phyloP scores from a whole-genome alignment of 2,888 invertebrate species.

The Gortyna flavago region DNA sequence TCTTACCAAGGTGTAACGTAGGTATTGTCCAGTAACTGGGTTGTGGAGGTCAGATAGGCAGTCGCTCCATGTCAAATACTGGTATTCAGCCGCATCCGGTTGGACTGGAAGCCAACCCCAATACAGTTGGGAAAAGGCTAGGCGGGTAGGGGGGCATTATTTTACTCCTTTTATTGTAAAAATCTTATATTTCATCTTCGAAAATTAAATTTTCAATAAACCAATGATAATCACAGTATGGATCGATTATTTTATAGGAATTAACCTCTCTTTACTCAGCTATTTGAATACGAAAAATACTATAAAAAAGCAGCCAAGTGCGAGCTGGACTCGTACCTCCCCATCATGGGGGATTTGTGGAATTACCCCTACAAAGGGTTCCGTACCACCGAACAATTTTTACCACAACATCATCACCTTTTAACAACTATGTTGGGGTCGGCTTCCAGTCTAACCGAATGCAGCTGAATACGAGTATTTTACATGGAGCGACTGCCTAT shows the following conservation, averaged over 20 bases:
- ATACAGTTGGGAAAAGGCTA: neutral
- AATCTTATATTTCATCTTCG: too few species aligned
- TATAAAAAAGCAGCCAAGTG: neutral
- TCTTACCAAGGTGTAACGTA: neutral
- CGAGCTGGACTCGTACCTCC: too few species aligned
- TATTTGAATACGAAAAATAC: too few species aligned
- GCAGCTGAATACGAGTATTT: too few species aligned
- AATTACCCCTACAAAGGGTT: neutral
- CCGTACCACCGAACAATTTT: neutral
- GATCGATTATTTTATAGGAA: neutral
- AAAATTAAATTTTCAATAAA: neutral
- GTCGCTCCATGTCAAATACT: neutral
- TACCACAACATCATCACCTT: too few species aligned
- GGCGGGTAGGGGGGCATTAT: too few species aligned
- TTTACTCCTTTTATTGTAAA: too few species aligned
- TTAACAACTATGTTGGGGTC: too few species aligned
- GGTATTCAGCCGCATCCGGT: neutral
- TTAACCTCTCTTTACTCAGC: neutral
- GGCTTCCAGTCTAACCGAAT: too few species aligned
- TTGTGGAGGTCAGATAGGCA: too few species aligned
- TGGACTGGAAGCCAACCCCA: neutral
- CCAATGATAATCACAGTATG: neutral
- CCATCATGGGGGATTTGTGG: too few species aligned
- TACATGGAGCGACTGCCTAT: too few species aligned
- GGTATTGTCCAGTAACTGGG: neutral